phyloP scores from a whole-genome alignment of 2,888 invertebrate species.

The Thera britannica region DNA sequence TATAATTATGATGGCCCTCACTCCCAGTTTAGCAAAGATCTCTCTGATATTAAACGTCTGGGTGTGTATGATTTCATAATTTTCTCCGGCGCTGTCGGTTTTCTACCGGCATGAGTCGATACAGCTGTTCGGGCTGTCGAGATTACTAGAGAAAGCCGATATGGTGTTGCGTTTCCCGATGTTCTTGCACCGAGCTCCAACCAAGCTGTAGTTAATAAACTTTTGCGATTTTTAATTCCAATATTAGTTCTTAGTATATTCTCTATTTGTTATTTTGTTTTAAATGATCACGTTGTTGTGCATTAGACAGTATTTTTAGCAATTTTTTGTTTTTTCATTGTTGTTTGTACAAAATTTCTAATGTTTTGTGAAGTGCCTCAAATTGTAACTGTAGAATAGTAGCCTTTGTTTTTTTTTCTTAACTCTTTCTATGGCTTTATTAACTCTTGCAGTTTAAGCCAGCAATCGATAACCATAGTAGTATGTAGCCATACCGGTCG shows the following conservation, averaged over 20 bases:
- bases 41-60: conserved; percentile 36
- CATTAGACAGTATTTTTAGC: neutral
- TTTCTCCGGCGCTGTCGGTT: conserved; percentile 64
- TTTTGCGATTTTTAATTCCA: conserved; percentile 41
- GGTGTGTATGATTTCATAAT: conserved; percentile 68
- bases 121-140: conserved; percentile 59
- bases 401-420: neutral
- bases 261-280: neutral
- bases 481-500: conserved; percentile 57
- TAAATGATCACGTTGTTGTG: neutral
- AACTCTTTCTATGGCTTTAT: neutral
- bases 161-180: conserved; percentile 72
- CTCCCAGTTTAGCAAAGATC: conserved; percentile 4
- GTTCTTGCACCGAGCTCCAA: conserved; percentile 54
- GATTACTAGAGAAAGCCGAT: conserved; percentile 70
- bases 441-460: conserved; percentile 46
- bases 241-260: neutral
- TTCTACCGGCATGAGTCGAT: conserved; percentile 69
- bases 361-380: too few relatives aligned
- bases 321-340: neutral
- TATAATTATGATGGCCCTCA: neutral
- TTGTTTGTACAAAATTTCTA: neutral
- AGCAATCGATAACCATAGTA: conserved; percentile 43
- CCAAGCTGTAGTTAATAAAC: conserved; percentile 43
- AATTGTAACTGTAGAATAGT: neutral